Conservation (phyloP, 2,113 vertebrate species). For the Sigmodon hispidus region DNA sequence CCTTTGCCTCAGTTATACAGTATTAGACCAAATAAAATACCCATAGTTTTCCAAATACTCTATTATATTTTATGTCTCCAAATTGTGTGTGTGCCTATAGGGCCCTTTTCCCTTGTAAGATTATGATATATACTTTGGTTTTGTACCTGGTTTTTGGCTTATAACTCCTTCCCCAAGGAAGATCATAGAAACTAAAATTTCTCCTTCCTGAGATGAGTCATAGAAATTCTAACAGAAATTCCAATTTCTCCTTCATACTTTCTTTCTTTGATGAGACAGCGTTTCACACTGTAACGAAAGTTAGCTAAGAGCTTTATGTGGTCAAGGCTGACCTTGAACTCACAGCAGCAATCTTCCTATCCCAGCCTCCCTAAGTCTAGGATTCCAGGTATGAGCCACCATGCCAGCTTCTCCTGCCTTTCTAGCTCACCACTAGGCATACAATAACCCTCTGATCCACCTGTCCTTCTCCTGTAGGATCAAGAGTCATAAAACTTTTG, state of each 20-base stretch:
- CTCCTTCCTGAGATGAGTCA: background rate
- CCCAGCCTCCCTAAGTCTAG: background rate
- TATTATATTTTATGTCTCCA: background rate
- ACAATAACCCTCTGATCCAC: background rate
- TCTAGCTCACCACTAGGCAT: background rate
- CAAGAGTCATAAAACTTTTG: background rate
- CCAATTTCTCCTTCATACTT: background rate
- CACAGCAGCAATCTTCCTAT: background rate
- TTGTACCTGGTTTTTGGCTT: background rate
- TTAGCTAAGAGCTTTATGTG: background rate
- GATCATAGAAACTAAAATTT: background rate
- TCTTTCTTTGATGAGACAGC: background rate
- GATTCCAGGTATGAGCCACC: background rate
- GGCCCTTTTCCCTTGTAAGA: background rate
- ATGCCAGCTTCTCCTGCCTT: background rate
- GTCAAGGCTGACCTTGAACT: background rate
- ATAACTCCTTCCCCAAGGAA: background rate
- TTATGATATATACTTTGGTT: background rate
- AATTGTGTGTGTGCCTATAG: background rate
- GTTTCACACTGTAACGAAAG: background rate
- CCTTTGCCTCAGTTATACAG: background rate
- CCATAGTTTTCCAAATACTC: background rate
- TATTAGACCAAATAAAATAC: background rate
- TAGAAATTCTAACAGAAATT: background rate
- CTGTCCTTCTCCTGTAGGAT: background rate